Base-by-base conservation (phyloP, 2,888 invertebrate genomes). In the Axea sp. region DNA sequence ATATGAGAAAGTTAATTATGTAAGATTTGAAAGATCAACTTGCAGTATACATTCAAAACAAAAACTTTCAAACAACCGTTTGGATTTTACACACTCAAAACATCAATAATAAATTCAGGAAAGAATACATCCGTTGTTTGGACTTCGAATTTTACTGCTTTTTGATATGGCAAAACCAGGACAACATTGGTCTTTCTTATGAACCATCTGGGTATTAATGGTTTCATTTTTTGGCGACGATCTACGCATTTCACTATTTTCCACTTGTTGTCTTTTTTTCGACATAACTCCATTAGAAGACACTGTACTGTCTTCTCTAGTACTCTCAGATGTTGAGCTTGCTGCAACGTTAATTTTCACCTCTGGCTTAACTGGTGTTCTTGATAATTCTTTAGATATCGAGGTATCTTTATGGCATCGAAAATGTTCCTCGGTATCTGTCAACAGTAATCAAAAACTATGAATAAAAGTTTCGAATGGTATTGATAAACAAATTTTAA, bases 371-470 rank as follows among this genome's bases (percentile, higher is more conserved):
- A 67, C 26, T n/a, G 78, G 78, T 0, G 75, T 51, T 0, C 71
- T 74, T 0, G 73, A 28, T 0, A 75, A 79, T 7, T 82, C 82
- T 0, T 78, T 77, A 0, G 78, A 75, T 1, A 80, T 88, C 0
- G 90, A 87, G 75, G 89, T 89, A 55, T 90, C 88, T 71, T 91
- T 89, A 78, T 91, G 90, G 4, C 88, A 87, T 65, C 90, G 89
- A 12, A 90, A 79, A 84, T 92, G 88, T 81, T 90, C 85, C 86
- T 91, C 86, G 64, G 91, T 85, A 88, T 91, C 90, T 65, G 89
- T 86, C 14, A 93, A 86, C 3, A 91, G 84, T 91, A 87, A 80
- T 92, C 86, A 85, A 6, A 19, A 19, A 19, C n/a, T n/a, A n/a
- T n/a, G n/a, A n/a, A n/a, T n/a, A n/a, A n/a, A n/a, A n/a, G n/a